A percentile compares a stretch with the other conserved stretches of the same genome.
Evolutionary conservation across 2,888 invertebrate species (phyloP).

Genomic region (Meandrusa payeni): DNA sequence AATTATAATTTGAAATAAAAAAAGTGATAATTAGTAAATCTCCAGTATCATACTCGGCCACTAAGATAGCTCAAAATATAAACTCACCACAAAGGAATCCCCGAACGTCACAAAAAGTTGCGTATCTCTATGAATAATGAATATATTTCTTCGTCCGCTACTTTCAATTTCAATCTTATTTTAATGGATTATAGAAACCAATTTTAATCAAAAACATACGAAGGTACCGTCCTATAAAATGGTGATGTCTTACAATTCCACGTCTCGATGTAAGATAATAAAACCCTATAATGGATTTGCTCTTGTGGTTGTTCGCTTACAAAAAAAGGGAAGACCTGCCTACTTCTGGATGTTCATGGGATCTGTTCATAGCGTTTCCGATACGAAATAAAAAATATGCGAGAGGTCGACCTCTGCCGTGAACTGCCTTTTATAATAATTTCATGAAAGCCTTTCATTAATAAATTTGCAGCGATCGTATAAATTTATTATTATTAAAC

Average conservation of each 20-base stretch:
- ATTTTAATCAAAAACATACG: slow-evolving; percentile 38
- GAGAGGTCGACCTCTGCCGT: not conserved
- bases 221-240: slow-evolving; percentile 32
- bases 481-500: too few species aligned
- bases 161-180: slow-evolving; percentile 51
- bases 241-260: slow-evolving; percentile 54
- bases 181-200: slow-evolving; percentile 38
- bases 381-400: slow-evolving; percentile 15
- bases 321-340: slow-evolving; percentile 49
- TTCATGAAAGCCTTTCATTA: too few species aligned
- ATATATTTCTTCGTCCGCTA: slow-evolving; percentile 38
- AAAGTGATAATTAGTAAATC: slow-evolving; percentile 19
- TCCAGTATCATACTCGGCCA: slow-evolving; percentile 3
- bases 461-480: too few species aligned
- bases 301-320: slow-evolving; percentile 53
- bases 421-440: slow-evolving; percentile 1
- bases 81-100: slow-evolving; percentile 62
- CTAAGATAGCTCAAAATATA: slow-evolving; percentile 34
- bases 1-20: not conserved
- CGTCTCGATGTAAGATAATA: slow-evolving; percentile 71
- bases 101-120: slow-evolving; percentile 55
- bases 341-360: slow-evolving; percentile 45
- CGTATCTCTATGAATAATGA: slow-evolving; percentile 60
- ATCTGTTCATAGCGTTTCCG: slow-evolving; percentile 30
- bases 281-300: slow-evolving; percentile 70